Base-by-base conservation (phyloP, 2,888 invertebrate species). In the Rhynchonema sp. region DNA sequence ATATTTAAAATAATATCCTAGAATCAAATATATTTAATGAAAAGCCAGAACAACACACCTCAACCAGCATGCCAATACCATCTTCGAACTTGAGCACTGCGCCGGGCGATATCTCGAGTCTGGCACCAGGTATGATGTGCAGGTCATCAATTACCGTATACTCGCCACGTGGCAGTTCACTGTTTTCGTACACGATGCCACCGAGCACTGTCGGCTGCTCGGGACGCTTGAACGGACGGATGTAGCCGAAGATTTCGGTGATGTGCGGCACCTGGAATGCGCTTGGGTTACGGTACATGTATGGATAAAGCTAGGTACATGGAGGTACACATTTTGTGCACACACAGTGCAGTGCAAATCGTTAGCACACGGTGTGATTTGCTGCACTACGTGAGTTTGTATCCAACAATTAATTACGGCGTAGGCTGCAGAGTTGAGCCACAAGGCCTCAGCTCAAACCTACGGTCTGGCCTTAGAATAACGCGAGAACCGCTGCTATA, bases 61-160 rank as follows among this genome's bases (percentile, higher is more conserved):
- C 91, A 1, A 96, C 84, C 84, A 98, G 87, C 80, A 98, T 88
- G 13, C 94, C 92, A 59, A 96, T 84, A 28, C 88, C 74, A 1
- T 91, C 86, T 59, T 88, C 86, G 74, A 98, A 98, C 65, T 79
- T 75, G 23, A 98, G 76, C 0, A 83, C 86, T 0, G 91, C 88
- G 0, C 92, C 92, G 0, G 88, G 84, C 62, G 86, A 84, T 1
- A 98, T 78, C 22, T 84, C 84, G 53, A 98, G 77, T 73, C 85
- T 84, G 3, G 91, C 91, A n/a, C 88, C 89, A 0, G 92, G 90
- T 30, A 89, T 71, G 46, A 96, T 84, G 71, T 87, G 92, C 56
- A 98, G 91, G 72, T 98, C 98, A 68, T 87, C 82, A 62, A 85
- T 84, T 0, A 98, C 96, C 13, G 83, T 80, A 72, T 96, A 98